phyloP scores from a whole-genome alignment of 2,888 invertebrate species.

The Siphlonurus alternatus region DNA sequence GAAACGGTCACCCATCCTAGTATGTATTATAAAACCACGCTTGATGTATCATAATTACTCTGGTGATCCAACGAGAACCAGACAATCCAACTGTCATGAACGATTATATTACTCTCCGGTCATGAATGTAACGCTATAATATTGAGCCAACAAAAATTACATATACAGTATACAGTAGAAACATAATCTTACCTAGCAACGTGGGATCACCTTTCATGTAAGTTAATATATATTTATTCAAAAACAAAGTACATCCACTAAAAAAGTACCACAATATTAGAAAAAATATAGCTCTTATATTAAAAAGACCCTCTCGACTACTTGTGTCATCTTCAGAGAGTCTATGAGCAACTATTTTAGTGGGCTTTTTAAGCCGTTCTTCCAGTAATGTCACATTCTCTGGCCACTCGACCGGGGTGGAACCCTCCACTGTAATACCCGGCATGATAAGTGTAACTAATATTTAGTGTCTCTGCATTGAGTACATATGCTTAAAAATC shows the following conservation, averaged over 20 bases:
- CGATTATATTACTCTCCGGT: too few species aligned
- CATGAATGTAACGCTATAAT: too few species aligned
- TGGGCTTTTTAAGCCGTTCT: neutral
- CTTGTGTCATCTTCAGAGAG: neutral
- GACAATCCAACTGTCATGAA: too few species aligned
- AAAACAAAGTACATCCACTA: constrained; percentile 56
- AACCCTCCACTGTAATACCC: neutral
- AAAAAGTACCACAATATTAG: constrained; percentile 57
- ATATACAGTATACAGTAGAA: too few species aligned
- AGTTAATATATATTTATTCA: constrained; percentile 59
- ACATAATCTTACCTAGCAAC: constrained; percentile 41
- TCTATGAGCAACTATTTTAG: neutral
- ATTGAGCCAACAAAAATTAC: too few species aligned
- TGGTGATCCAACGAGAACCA: too few species aligned
- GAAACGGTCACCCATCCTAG: too few species aligned
- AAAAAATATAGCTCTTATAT: constrained; percentile 40
- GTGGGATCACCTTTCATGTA: constrained; percentile 56
- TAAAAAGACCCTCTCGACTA: constrained; percentile 30
- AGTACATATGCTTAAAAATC: neutral
- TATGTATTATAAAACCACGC: neutral
- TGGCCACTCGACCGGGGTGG: neutral
- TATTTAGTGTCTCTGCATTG: neutral
- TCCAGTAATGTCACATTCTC: neutral
- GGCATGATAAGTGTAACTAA: neutral
- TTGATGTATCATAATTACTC: too few species aligned